These are phyloP conservation scores for Callocephalon fimbriatum DNA, from an alignment of 2,113 vertebrate genomes.

Conservation along the genomic window DNA sequence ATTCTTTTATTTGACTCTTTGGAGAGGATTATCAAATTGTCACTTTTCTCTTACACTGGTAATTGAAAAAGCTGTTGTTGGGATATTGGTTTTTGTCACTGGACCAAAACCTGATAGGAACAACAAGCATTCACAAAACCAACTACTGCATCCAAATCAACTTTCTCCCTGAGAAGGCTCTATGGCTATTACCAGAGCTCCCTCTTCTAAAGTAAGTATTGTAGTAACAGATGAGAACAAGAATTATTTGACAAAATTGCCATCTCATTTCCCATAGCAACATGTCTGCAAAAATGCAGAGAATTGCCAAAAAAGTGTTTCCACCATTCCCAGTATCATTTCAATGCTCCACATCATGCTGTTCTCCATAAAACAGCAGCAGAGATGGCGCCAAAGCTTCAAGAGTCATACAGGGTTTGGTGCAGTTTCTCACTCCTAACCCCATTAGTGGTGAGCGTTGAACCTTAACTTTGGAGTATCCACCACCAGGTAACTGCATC, in stretches of 20 bases:
- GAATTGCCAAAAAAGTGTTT: background rate
- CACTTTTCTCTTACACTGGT: background rate
- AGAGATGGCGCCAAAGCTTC: background rate
- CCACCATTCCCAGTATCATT: background rate
- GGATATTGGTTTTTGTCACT: background rate
- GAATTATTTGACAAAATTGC: background rate
- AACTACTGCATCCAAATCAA: background rate
- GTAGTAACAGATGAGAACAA: background rate
- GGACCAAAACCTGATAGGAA: background rate
- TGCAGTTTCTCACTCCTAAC: background rate
- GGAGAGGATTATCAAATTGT: background rate
- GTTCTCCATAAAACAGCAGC: fast-evolving
- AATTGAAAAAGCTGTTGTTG: background rate
- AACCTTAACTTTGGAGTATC: background rate
- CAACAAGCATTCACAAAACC: background rate
- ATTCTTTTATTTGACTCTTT: background rate
- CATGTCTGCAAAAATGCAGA: background rate
- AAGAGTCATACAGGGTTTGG: background rate
- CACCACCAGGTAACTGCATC: background rate
- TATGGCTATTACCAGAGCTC: background rate
- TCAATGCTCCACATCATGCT: background rate
- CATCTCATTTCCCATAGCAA: background rate
- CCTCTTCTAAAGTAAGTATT: background rate
- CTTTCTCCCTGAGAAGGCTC: background rate
- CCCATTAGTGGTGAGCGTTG: background rate